phyloP scores from a whole-genome alignment of 1,140 invertebrate genomes.

The Drosophila leontia region DNA sequence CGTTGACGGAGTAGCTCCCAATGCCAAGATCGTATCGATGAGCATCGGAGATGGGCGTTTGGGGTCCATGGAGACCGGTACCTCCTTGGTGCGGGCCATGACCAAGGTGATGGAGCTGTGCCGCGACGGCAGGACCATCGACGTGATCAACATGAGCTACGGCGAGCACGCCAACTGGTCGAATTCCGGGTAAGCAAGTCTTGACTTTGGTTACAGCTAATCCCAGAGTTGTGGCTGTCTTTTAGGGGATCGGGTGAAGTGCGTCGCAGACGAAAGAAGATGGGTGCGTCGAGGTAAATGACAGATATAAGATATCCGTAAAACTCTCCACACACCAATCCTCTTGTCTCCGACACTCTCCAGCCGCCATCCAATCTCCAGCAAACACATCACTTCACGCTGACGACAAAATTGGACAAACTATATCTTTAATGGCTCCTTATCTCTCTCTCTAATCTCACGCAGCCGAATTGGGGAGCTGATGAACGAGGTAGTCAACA shows the following conservation, averaged over 20 bases:
- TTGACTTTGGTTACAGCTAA: slow-evolving; percentile 21
- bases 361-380: slow-evolving; percentile 8
- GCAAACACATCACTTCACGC: slow-evolving; percentile 5
- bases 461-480: slow-evolving; percentile 92
- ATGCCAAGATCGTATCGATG: slow-evolving; percentile 97
- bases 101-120: slow-evolving; percentile 92
- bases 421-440: neutral
- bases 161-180: slow-evolving; percentile 97
- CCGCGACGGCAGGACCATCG: slow-evolving; percentile 87
- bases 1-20: slow-evolving; percentile 97
- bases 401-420: neutral
- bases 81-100: slow-evolving; percentile 95
- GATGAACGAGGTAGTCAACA: slow-evolving; percentile 95
- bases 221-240: slow-evolving; percentile 11
- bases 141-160: slow-evolving; percentile 99
- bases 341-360: slow-evolving; percentile 48
- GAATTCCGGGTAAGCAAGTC: slow-evolving; percentile 90
- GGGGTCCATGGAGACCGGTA: slow-evolving; percentile 97
- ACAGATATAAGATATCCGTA: slow-evolving; percentile 5
- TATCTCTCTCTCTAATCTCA: slow-evolving; percentile 3
- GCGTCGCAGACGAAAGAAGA: slow-evolving; percentile 45
- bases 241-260: slow-evolving; percentile 41
- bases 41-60: slow-evolving; percentile 96
- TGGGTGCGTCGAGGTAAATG: slow-evolving; percentile 46
- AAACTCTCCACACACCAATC: slow-evolving; percentile 39